These are phyloP conservation scores for Netelia fuscicornis DNA, from an alignment of 2,888 invertebrate genomes.

Conservation along the genomic window DNA sequence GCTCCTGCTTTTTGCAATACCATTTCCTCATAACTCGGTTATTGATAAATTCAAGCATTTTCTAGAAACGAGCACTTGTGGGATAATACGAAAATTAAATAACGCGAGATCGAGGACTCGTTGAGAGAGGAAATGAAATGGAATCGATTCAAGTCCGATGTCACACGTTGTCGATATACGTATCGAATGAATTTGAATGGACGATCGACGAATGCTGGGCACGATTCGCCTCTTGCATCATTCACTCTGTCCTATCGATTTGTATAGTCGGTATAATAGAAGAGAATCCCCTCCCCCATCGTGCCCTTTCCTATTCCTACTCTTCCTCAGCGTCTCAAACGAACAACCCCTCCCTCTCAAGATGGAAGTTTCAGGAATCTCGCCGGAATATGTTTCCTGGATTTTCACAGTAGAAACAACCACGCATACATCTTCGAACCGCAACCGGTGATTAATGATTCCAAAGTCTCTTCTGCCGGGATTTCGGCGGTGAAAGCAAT, in stretches of 20 bases:
- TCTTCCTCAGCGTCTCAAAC: conserved; percentile 13
- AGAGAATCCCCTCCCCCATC: too few relatives aligned
- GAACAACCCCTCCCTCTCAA: conserved; percentile 37
- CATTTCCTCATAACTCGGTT: background rate
- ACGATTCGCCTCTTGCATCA: conserved; percentile 73
- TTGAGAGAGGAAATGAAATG: conserved; percentile 22
- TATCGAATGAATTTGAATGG: background rate
- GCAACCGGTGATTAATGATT: conserved; percentile 66
- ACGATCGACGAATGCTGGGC: conserved; percentile 71
- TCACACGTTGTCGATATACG: background rate
- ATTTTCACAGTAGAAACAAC: conserved; percentile 37
- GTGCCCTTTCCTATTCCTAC: background rate
- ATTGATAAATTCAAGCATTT: background rate
- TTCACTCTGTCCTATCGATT: conserved; percentile 70
- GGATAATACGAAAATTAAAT: background rate
- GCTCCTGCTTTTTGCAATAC: background rate
- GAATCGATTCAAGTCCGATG: too few relatives aligned
- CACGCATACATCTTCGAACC: conserved; percentile 43
- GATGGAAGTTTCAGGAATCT: conserved; percentile 62
- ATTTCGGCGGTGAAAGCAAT: conserved; percentile 58
- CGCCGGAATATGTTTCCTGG: conserved; percentile 29
- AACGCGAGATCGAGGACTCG: conserved; percentile 55
- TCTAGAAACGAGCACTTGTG: background rate
- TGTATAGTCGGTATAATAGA: background rate
- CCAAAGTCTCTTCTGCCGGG: conserved; percentile 44